Conservation (phyloP, 2,113 vertebrate genomes). For the Ctenodactylus gundi region DNA sequence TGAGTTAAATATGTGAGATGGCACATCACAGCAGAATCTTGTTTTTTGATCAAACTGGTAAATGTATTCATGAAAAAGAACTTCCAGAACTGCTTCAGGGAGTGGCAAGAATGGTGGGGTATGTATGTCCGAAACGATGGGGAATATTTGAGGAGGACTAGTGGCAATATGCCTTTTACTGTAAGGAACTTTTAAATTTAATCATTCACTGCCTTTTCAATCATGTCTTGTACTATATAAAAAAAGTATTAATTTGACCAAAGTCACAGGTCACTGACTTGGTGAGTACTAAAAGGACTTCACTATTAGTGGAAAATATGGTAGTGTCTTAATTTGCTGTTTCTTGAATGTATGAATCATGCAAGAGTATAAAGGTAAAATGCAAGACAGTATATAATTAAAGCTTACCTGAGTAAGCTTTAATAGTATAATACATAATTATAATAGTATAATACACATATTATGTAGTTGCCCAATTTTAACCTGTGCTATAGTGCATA, state of each 20-base stretch:
- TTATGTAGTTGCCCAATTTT: not conserved
- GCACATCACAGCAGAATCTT: no score
- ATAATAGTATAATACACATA: not conserved
- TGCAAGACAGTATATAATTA: not conserved
- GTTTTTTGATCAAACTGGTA: no score
- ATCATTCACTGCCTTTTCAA: no score
- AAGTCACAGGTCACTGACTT: not conserved
- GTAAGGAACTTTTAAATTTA: no score
- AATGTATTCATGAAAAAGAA: no score
- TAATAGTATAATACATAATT: no score
- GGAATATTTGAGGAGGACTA: no score
- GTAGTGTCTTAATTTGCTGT: not conserved
- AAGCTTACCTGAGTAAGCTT: not conserved
- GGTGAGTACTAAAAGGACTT: not conserved
- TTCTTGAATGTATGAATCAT: not conserved
- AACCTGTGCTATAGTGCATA: not conserved
- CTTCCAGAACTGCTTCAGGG: no score
- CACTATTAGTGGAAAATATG: not conserved
- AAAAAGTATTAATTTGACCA: not conserved
- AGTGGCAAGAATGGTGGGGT: no score
- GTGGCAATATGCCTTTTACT: no score
- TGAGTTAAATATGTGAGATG: not conserved
- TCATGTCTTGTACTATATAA: not conserved
- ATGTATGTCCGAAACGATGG: no score
- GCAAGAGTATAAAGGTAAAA: not conserved